Evolutionary conservation across 1,140 invertebrate species (phyloP).

Genomic region (Nymphalis io): DNA sequence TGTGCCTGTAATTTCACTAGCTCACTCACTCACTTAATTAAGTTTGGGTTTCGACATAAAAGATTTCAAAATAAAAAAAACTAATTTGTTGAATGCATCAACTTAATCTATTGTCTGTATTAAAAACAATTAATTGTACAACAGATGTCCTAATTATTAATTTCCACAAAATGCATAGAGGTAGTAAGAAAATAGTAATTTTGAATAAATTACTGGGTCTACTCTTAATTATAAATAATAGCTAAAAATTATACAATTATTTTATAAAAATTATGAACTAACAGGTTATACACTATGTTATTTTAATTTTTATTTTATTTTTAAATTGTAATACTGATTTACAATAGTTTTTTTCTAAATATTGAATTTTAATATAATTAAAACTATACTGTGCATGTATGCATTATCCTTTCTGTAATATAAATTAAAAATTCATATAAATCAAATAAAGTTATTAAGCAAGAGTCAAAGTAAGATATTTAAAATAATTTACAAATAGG

Average conservation of each 20-base stretch:
- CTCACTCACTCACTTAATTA: too few species aligned
- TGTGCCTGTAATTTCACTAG: too few species aligned
- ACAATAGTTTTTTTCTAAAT: not conserved
- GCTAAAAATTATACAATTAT: not conserved
- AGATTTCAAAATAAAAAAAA: not conserved
- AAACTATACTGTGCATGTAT: not conserved
- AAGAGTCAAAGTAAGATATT: not conserved
- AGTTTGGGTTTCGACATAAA: too few species aligned
- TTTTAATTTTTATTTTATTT: not conserved
- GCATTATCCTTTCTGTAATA: not conserved
- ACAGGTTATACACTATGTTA: not conserved
- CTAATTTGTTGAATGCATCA: not conserved
- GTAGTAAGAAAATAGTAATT: slow-evolving; percentile 6
- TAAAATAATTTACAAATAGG: slow-evolving; percentile 3
- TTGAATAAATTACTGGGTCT: not conserved
- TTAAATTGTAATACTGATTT: slow-evolving; percentile 1
- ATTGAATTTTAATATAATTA: not conserved
- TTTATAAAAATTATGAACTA: slow-evolving; percentile 10
- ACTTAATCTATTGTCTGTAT: not conserved
- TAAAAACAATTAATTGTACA: not conserved
- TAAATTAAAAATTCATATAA: not conserved
- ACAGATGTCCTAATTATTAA: not conserved
- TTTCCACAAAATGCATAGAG: slow-evolving; percentile 1
- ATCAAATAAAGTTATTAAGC: not conserved
- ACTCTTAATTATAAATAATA: not conserved